Conservation (phyloP, 1,140 invertebrate species). For the Drosophila bocqueti region DNA sequence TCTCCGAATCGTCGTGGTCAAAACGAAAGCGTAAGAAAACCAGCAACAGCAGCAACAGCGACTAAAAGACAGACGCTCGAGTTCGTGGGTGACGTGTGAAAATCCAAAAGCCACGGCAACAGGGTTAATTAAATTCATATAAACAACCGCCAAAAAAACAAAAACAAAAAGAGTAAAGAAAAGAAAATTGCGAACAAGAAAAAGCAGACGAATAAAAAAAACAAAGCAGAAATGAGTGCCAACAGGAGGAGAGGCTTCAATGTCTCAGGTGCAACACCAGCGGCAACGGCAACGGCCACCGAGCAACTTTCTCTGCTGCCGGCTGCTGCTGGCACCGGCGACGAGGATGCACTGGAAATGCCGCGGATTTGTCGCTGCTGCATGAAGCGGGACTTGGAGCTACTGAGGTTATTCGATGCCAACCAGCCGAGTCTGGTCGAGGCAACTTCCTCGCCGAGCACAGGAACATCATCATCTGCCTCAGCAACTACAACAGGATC, state of each 20-base stretch:
- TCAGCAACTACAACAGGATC: conserved; percentile 8
- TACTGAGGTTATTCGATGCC: conserved; percentile 60
- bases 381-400: conserved; percentile 64
- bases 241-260: conserved; percentile 45
- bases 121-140: conserved; percentile 32
- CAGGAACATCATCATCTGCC: conserved; percentile 18
- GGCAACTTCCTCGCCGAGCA: conserved; percentile 8
- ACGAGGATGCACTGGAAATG: conserved; percentile 48
- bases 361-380: conserved; percentile 67
- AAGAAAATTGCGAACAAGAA: conserved; percentile 24
- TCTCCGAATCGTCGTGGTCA: conserved; percentile 49
- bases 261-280: conserved; percentile 12
- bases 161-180: conserved; percentile 5
- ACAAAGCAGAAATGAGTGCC: conserved; percentile 62
- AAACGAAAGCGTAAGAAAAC: conserved; percentile 63
- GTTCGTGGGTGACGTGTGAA: conserved; percentile 50
- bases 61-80: conserved; percentile 34
- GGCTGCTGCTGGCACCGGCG: conserved; percentile 10
- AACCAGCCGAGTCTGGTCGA: conserved; percentile 21
- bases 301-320: conserved; percentile 50
- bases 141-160: conserved; percentile 18
- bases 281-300: conserved; percentile 17
- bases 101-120: conserved; percentile 34
- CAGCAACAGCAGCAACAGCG: conserved; percentile 6
- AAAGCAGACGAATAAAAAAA: conserved; percentile 7